These are phyloP conservation scores for Orthonyx spaldingii DNA, from an alignment of 2,113 vertebrate species.

Conservation along the genomic window DNA sequence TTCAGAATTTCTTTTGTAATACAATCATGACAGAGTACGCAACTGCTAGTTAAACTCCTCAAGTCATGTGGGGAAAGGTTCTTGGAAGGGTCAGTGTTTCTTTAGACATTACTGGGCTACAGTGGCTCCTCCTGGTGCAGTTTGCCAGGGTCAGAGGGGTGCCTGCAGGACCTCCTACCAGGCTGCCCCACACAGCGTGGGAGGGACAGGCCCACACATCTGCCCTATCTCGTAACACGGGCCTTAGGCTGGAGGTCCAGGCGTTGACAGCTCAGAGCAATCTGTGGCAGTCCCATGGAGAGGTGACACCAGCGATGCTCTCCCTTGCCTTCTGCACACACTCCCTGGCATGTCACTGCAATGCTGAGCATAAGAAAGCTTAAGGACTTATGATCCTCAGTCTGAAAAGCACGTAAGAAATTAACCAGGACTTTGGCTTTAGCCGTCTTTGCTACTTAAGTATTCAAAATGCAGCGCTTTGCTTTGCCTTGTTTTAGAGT, in stretches of 20 bases:
- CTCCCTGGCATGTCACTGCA: background rate
- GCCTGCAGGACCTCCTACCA: background rate
- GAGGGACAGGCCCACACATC: background rate
- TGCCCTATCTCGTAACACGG: accelerated
- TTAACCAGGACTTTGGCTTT: background rate
- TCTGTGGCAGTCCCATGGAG: background rate
- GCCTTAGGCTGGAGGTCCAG: background rate
- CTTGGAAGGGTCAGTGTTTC: background rate
- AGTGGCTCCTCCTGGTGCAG: background rate
- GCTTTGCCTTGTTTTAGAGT: background rate
- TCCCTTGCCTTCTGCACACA: background rate
- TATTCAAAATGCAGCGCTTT: background rate
- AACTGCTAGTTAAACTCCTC: background rate
- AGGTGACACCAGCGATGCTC: background rate
- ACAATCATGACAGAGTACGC: background rate
- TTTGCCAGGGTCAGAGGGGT: background rate
- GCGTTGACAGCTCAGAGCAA: accelerated
- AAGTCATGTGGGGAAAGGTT: background rate
- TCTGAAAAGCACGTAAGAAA: background rate
- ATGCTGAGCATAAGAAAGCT: background rate
- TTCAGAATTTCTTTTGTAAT: background rate
- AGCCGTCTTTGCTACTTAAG: background rate
- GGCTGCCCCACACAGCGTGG: background rate
- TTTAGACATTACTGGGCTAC: background rate
- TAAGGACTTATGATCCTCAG: background rate